Percentiles rank a stretch among this genome's conserved stretches.
These are phyloP conservation scores for Brachypalpus laphriformis DNA, from an alignment of 2,888 invertebrate species.

Conservation along the genomic window DNA sequence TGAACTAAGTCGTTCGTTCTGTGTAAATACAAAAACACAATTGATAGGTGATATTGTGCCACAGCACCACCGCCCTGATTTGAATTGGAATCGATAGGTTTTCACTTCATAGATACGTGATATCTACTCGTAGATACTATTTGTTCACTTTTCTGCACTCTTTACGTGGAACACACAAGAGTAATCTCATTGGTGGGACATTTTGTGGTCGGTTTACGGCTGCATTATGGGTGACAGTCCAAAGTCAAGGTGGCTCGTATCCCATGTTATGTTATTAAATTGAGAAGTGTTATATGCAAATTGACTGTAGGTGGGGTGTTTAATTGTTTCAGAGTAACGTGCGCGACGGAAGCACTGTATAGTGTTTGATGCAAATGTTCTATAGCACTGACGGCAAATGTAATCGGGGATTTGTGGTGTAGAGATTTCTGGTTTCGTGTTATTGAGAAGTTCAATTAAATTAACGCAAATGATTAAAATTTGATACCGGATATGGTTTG, in stretches of 20 bases:
- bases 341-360: too few species aligned
- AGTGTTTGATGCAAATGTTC: not conserved
- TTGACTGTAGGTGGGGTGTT: not conserved
- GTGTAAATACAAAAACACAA: slow-evolving; percentile 20
- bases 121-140: slow-evolving; percentile 40
- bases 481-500: not conserved
- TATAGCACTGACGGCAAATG: not conserved
- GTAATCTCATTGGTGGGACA: slow-evolving; percentile 27
- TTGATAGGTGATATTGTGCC: slow-evolving; percentile 28
- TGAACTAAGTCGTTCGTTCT: not conserved
- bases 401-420: not conserved
- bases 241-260: slow-evolving; percentile 10
- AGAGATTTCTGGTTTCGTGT: not conserved
- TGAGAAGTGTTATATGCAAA: not conserved
- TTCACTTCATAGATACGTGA: slow-evolving; percentile 48
- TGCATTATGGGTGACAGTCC: slow-evolving; percentile 3
- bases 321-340: not conserved
- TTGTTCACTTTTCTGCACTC: slow-evolving; percentile 1
- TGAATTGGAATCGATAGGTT: slow-evolving; percentile 32
- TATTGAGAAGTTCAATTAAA: not conserved
- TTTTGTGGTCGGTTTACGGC: slow-evolving; percentile 28
- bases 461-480: not conserved
- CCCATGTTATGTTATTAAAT: not conserved
- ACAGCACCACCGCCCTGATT: slow-evolving; percentile 11
- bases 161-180: slow-evolving; percentile 26